Evolutionary conservation across 2,888 invertebrate genomes (phyloP), one percentile per base, ranked within the genome.

Genomic region (Ochropleura leucogaster): DNA sequence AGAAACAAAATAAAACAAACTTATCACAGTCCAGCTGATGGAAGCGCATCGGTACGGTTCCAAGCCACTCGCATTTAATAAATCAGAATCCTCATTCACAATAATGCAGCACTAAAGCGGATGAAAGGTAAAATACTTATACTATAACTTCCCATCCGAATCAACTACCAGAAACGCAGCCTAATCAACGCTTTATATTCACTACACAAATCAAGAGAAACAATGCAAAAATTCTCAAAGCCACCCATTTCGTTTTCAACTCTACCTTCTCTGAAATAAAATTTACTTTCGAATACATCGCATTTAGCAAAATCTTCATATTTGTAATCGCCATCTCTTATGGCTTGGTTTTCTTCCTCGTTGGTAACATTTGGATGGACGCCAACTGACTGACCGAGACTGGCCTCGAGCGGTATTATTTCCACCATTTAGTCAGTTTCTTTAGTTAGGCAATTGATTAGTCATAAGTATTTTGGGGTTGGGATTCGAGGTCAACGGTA

Each of bases 361-460:
- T 55, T 76, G 74, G 82, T 76, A 70, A 79, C 80, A 85, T 82
- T 85, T 87, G 87, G 87, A 79, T 60, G 69, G 46, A 44, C 49
- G 88, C 88, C 88, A 88, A 82, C 53, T 68, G 59, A 82, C 82
- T 85, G 88, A 84, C 88, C 87, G 82, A 68, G 72, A 67, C 74
- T 83, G 86, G 86, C 86, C 87, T 87, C 86, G 87, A 67, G 57
- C 69, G 76, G 84, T 85, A 89, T 87, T 87, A 89, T 87, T 87
- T 88, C 85, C 87, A 80, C 76, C 84, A 86, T 89, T 89, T 87
- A 88, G 86, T 86, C 86, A 85, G 86, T 83, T 86, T 86, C 87
- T 87, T 84, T 83, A 85, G 87, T 87, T 79, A 86, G 86, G 83
- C 85, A 88, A 91, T 90, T 91, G 89, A 91, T 91, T 91, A 88